These are phyloP conservation scores for Eleutherodactylus coqui DNA, from an alignment of 2,797 vertebrate genomes.

Conservation along the genomic window DNA sequence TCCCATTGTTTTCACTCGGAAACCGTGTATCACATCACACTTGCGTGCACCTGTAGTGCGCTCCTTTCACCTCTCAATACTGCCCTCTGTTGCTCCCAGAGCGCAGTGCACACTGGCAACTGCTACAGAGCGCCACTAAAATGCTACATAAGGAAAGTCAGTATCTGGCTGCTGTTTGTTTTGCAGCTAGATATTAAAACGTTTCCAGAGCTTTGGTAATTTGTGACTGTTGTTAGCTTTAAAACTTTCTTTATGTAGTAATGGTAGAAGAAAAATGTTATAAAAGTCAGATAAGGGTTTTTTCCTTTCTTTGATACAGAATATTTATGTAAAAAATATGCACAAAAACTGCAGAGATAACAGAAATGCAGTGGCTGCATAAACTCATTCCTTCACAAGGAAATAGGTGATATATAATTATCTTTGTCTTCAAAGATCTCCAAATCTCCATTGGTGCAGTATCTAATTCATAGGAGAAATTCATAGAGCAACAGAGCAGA, in stretches of 20 bases:
- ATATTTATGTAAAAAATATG: slow-evolving; percentile 34
- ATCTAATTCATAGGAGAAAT: slow-evolving; percentile 16
- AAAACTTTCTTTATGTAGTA: not conserved
- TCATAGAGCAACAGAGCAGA: not conserved
- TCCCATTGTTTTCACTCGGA: no score
- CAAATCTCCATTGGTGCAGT: slow-evolving; percentile 7
- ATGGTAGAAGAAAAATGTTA: slow-evolving; percentile 65
- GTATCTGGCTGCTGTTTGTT: no score
- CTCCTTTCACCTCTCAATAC: no score
- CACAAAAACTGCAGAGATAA: slow-evolving; percentile 15
- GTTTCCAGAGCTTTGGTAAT: not conserved
- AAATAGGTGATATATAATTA: slow-evolving; percentile 43
- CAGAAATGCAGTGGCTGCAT: slow-evolving; percentile 18
- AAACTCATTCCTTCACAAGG: slow-evolving; percentile 20
- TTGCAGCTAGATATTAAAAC: no score
- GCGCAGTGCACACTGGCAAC: no score
- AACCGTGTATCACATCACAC: no score
- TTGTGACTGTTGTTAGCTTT: not conserved
- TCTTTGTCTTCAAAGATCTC: slow-evolving; percentile 28
- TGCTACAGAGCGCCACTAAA: no score
- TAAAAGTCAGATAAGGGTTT: slow-evolving; percentile 58
- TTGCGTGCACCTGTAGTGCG: no score
- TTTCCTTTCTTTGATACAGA: slow-evolving; percentile 51
- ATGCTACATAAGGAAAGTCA: no score
- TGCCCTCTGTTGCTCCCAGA: no score